Conservation (phyloP, 2,888 invertebrate genomes). For the Formica aserva region DNA sequence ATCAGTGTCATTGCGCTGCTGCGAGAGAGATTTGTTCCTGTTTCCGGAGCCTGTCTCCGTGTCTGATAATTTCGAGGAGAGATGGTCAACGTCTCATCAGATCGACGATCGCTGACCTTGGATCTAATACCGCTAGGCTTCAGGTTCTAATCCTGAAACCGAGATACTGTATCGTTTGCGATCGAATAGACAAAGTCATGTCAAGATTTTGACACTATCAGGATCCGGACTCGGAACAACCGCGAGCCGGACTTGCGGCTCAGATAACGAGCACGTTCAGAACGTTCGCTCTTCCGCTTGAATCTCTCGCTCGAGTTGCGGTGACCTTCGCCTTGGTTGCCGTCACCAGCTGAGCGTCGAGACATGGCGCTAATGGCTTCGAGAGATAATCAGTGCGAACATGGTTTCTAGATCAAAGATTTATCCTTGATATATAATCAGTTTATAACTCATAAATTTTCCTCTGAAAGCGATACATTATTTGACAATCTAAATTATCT, state of each 20-base stretch:
- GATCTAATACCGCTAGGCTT: conserved; percentile 1
- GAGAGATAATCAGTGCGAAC: conserved; percentile 38
- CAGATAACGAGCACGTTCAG: conserved; percentile 12
- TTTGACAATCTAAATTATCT: background rate
- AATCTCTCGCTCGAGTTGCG: conserved; percentile 42
- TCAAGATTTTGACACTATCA: background rate
- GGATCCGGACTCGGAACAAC: background rate
- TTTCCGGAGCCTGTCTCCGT: conserved; percentile 1
- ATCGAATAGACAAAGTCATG: background rate
- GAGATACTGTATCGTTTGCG: conserved; percentile 13
- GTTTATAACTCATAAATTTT: conserved; percentile 14
- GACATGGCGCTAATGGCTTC: conserved; percentile 15
- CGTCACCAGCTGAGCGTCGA: conserved; percentile 6
- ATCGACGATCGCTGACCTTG: conserved; percentile 31
- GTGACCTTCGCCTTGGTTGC: background rate
- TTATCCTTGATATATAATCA: background rate
- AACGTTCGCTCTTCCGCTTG: conserved; percentile 43
- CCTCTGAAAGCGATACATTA: background rate
- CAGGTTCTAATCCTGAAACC: conserved; percentile 25
- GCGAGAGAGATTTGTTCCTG: conserved; percentile 31
- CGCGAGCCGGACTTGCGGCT: background rate
- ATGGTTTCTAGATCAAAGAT: background rate
- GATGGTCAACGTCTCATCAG: background rate
- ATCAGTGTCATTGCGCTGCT: conserved; percentile 6
- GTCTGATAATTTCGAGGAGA: conserved; percentile 7